phyloP scores from a whole-genome alignment of 2,888 invertebrate species.

The Germaria angustata region DNA sequence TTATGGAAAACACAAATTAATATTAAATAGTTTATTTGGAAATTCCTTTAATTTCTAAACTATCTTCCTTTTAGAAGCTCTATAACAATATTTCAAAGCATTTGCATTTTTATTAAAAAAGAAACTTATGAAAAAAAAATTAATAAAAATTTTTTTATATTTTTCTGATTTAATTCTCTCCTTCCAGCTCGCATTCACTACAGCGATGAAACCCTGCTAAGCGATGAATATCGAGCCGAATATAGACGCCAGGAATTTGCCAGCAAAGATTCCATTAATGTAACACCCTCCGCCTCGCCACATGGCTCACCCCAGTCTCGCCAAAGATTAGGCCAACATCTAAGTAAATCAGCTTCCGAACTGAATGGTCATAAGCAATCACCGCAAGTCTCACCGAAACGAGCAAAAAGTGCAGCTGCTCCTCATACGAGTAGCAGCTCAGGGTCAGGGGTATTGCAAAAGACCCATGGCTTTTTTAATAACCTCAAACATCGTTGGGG shows the following conservation, averaged over 20 bases:
- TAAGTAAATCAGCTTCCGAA: slow-evolving; percentile 91
- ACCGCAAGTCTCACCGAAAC: slow-evolving; percentile 81
- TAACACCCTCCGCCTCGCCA: slow-evolving; percentile 69
- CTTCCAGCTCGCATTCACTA: slow-evolving; percentile 75
- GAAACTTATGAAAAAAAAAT: too few species aligned
- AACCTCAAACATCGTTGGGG: slow-evolving; percentile 91
- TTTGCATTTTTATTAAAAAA: too few species aligned
- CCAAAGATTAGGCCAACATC: slow-evolving; percentile 82
- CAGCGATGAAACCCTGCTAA: slow-evolving; percentile 71
- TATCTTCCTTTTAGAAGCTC: too few species aligned
- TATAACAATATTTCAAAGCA: too few species aligned
- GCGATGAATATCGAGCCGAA: slow-evolving; percentile 65
- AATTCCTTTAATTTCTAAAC: too few species aligned
- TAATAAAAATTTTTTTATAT: too few species aligned
- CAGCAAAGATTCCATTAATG: slow-evolving; percentile 59
- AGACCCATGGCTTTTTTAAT: slow-evolving; percentile 90
- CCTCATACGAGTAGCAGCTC: slow-evolving; percentile 84
- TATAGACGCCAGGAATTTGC: slow-evolving; percentile 62
- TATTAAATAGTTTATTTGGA: too few species aligned
- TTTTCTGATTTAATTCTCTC: too few species aligned
- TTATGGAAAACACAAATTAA: too few species aligned
- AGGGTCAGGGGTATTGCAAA: slow-evolving; percentile 84
- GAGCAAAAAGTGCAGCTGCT: slow-evolving; percentile 80
- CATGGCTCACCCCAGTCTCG: slow-evolving; percentile 75
- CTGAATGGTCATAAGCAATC: slow-evolving; percentile 84